A percentile compares a stretch with the other conserved stretches of the same genome.
These are phyloP conservation scores for Lerista edwardsae DNA, from an alignment of 2,797 vertebrate genomes.

Conservation along the genomic window DNA sequence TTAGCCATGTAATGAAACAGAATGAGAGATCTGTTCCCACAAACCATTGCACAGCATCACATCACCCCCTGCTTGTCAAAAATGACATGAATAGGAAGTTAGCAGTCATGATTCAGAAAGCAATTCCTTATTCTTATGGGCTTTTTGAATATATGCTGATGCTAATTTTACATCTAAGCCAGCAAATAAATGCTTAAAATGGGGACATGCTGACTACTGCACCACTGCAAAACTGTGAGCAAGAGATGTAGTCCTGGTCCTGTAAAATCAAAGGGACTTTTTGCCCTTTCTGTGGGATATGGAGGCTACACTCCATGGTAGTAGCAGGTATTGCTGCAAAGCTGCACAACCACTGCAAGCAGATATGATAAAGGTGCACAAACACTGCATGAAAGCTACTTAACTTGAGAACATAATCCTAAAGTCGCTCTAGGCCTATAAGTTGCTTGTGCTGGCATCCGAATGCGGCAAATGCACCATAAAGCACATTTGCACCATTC, in stretches of 20 bases:
- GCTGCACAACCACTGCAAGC: not conserved
- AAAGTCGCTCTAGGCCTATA: no score
- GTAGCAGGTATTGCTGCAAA: not conserved
- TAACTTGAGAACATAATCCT: no score
- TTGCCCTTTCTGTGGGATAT: not conserved
- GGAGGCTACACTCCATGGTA: not conserved
- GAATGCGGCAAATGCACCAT: no score
- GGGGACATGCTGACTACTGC: not conserved
- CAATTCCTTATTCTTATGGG: constrained; percentile 62
- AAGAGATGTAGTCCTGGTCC: not conserved
- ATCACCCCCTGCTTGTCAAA: constrained; percentile 69
- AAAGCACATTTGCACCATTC: no score
- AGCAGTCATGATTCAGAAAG: constrained; percentile 60
- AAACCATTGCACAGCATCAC: constrained; percentile 72
- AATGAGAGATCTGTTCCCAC: constrained; percentile 81
- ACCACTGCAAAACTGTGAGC: not conserved
- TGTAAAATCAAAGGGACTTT: not conserved
- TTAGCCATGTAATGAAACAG: constrained; percentile 87
- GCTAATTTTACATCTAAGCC: constrained; percentile 20
- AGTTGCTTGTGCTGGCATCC: no score
- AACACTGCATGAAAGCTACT: not conserved
- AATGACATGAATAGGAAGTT: constrained; percentile 73
- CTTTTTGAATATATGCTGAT: constrained; percentile 56
- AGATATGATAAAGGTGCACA: not conserved
- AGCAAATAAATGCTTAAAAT: constrained; percentile 13